Evolutionary conservation across 2,888 invertebrate species (phyloP), one percentile per base, ranked within the genome.

Genomic region (Nomada fabriciana): DNA sequence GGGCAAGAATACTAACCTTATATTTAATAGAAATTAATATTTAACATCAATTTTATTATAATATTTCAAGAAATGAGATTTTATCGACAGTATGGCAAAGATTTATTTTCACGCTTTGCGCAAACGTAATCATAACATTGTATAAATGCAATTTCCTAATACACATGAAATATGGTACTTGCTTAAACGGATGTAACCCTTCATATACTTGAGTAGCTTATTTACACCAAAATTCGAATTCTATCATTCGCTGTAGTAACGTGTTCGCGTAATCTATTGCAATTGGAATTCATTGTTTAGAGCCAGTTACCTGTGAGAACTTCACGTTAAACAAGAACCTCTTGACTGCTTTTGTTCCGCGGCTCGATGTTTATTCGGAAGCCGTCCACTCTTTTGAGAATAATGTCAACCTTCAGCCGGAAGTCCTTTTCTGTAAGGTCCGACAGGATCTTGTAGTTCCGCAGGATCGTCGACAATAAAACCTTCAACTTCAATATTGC

Each of bases 401-500:
- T 97, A 85, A 97, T 97, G 91, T 97, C 97, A 57, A 96, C 96
- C 93, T 96, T 96, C 23, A 97, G 95, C 91, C 95, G 95, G 94
- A 97, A 97, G 88, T 97, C 96, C 29, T 95, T 94, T 90, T 97
- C 96, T 75, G 95, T 95, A 29, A 96, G 94, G 91, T 96, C 96
- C 7, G 96, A 96, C 79, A 95, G 92, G n/a, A 97, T 95, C 79
- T 95, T 95, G 95, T 96, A 97, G 91, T 96, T 96, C 89, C 97
- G 95, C 87, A 97, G 91, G 89, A 97, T 96, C 76, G 97, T 97
- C 9, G 97, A 96, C 25, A 97, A 94, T 81, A 97, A 95, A 80
- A 97, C 96, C 94, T 97, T 97, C 90, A 97, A 94, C 92, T 97
- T 97, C 87, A 97, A 94, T 96, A 97, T 97, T 55, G 97, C 97